These are phyloP conservation scores for Lichenostomus cassidix DNA, from an alignment of 2,113 vertebrate species.

Conservation along the genomic window DNA sequence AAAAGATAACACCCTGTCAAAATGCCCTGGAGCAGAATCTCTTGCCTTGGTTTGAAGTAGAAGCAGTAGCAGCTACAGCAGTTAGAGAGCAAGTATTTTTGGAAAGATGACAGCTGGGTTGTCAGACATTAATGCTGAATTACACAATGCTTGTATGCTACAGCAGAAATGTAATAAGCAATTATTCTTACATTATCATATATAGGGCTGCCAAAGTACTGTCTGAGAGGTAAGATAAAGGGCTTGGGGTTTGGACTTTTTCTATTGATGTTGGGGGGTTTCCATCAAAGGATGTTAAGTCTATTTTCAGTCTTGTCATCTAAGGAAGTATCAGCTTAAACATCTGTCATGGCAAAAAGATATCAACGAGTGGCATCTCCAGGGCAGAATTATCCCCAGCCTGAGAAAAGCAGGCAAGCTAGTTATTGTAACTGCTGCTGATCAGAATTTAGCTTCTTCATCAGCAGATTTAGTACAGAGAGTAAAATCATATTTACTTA, in stretches of 20 bases:
- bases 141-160: conserved; percentile 53
- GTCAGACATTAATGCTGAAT: conserved; percentile 63
- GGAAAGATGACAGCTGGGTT: conserved; percentile 66
- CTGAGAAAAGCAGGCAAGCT: neutral
- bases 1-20: conserved; percentile 58
- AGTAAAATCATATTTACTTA: conserved; percentile 35
- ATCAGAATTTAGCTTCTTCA: conserved; percentile 25
- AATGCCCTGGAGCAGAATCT: conserved; percentile 56
- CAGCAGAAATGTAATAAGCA: conserved; percentile 52
- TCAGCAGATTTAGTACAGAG: neutral
- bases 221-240: conserved; percentile 28
- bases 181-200: conserved; percentile 61
- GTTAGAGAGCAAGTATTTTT: conserved; percentile 61
- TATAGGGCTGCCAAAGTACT: conserved; percentile 22
- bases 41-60: conserved; percentile 25
- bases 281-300: neutral
- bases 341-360: neutral
- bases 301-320: conserved; percentile 14
- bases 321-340: conserved; percentile 2
- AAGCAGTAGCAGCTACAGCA: conserved; percentile 1
- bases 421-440: neutral
- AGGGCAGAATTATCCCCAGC: conserved; percentile 3
- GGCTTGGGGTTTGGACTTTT: neutral
- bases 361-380: neutral
- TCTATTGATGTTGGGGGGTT: neutral